Evolutionary conservation across 2,797 vertebrate genomes (phyloP).

Genomic region (Betta splendens): DNA sequence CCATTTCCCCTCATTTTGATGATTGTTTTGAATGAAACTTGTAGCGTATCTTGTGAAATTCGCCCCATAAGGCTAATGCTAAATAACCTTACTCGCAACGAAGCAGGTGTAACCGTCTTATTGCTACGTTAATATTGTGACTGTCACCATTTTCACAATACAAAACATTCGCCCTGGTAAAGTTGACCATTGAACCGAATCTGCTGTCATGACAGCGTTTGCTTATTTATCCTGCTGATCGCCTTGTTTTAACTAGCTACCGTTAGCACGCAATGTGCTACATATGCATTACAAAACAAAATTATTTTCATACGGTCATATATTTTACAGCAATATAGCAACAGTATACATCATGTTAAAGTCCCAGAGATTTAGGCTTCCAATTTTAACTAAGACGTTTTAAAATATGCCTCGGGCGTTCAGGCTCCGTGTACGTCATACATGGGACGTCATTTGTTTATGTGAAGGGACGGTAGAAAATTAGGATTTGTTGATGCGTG

Average conservation of each 20-base stretch:
- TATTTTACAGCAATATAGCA: neutral
- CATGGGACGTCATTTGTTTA: slow-evolving; percentile 19
- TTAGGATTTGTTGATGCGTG: slow-evolving; percentile 6
- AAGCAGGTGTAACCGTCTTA: neutral
- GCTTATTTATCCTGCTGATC: slow-evolving; percentile 1
- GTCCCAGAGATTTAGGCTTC: neutral
- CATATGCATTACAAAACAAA: neutral
- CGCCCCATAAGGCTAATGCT: slow-evolving; percentile 22
- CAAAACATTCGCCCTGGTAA: neutral
- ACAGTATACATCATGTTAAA: neutral
- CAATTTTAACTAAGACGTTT: neutral
- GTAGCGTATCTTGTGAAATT: slow-evolving; percentile 24
- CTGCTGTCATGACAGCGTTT: neutral
- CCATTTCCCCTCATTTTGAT: neutral
- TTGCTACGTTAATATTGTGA: neutral
- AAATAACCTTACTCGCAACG: neutral
- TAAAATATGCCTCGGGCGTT: slow-evolving; percentile 2
- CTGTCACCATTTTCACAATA: rapidly evolving
- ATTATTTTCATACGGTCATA: neutral
- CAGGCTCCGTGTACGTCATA: slow-evolving; percentile 20
- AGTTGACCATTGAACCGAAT: neutral
- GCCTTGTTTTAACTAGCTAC: neutral
- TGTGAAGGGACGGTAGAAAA: neutral
- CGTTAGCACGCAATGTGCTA: neutral
- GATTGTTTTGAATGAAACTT: slow-evolving; percentile 41